Conservation (phyloP, 1,140 invertebrate species). For the Drosophila nannoptera region DNA sequence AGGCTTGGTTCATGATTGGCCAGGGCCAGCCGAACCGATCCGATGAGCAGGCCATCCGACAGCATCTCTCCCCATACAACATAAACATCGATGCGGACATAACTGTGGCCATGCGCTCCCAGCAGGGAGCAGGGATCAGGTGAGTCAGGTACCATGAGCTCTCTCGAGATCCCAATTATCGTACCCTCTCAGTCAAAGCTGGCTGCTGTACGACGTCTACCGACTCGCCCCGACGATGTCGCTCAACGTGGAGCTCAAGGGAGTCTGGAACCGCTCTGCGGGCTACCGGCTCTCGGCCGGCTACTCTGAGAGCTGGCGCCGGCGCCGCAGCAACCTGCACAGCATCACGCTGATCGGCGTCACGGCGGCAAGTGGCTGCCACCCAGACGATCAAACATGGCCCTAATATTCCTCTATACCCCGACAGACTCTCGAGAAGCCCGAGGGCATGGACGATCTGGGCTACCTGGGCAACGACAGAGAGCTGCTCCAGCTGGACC, state of each 20-base stretch:
- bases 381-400: no score
- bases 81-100: conserved; percentile 66
- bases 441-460: conserved; percentile 37
- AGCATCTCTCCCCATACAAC: conserved; percentile 43
- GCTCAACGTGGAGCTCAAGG: conserved; percentile 49
- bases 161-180: background rate
- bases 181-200: conserved; percentile 11
- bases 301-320: conserved; percentile 28
- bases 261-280: conserved; percentile 41
- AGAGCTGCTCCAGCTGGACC: conserved; percentile 78
- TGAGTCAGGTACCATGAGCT: background rate
- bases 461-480: conserved; percentile 52
- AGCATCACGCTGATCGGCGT: conserved; percentile 79
- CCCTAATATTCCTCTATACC: no score
- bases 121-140: conserved; percentile 18
- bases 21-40: conserved; percentile 5
- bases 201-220: conserved; percentile 64
- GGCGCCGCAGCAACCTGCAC: conserved; percentile 79
- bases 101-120: conserved; percentile 52
- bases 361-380: conserved; percentile 71
- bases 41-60: conserved; percentile 36
- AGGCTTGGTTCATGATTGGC: conserved; percentile 61
- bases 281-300: conserved; percentile 35
- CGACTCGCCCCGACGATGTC: conserved; percentile 33
- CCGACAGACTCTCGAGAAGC: conserved; percentile 58